A percentile compares a stretch with the other conserved stretches of the same genome.
Evolutionary conservation across 2,888 invertebrate genomes (phyloP).

Genomic region (Drosophila multiciliata): DNA sequence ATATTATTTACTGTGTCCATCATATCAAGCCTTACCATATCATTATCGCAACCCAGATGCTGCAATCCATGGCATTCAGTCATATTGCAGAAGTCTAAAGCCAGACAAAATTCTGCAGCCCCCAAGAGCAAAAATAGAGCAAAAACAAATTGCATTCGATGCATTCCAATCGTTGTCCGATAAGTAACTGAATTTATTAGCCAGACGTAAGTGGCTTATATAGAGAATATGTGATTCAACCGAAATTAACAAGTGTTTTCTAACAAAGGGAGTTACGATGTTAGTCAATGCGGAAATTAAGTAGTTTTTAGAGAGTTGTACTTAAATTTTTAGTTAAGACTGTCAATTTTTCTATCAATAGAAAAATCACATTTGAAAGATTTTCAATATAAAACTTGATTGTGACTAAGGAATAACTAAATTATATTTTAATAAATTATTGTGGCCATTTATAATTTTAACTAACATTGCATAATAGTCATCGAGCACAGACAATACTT

Average conservation of each 20-base stretch:
- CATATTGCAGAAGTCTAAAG: slow-evolving; percentile 60
- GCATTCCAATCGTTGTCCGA: slow-evolving; percentile 40
- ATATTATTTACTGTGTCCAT: not conserved
- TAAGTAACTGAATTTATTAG: slow-evolving; percentile 8
- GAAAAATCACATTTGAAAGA: not conserved
- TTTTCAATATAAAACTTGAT: not conserved
- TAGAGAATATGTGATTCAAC: not conserved
- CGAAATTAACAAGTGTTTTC: slow-evolving; percentile 9
- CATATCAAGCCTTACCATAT: slow-evolving; percentile 41
- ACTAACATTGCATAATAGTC: slow-evolving; percentile 10
- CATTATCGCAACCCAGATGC: slow-evolving; percentile 67
- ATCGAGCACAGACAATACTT: slow-evolving; percentile 12
- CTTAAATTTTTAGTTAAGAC: too few species aligned
- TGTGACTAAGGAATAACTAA: not conserved
- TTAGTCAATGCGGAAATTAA: not conserved
- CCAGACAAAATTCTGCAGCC: slow-evolving; percentile 8
- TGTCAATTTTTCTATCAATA: not conserved
- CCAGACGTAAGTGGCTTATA: slow-evolving; percentile 2
- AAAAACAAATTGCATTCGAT: not conserved
- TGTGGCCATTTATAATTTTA: not conserved
- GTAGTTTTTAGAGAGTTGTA: not conserved
- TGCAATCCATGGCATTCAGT: slow-evolving; percentile 34
- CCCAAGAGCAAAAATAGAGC: slow-evolving; percentile 4
- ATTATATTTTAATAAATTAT: not conserved
- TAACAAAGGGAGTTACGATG: not conserved